Evolutionary conservation across 1,140 invertebrate genomes (phyloP).

Genomic region (Stratiolaelaps scimitus): DNA sequence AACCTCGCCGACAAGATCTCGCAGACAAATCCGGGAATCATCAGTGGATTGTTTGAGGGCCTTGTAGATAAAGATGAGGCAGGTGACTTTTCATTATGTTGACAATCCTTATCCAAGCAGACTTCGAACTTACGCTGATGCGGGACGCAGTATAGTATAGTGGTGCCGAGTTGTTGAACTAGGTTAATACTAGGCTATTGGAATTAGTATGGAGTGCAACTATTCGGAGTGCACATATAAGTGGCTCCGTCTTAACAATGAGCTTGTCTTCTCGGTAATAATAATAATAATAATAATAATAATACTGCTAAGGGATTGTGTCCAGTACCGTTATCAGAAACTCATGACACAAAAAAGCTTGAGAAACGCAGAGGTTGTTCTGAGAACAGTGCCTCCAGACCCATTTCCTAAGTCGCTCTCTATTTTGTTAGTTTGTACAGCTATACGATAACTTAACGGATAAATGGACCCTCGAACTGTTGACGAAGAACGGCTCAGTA

Average conservation of each 20-base stretch:
- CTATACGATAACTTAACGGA: not conserved
- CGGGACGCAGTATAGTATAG: not conserved
- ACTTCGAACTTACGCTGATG: not conserved
- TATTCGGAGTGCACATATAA: too few species aligned
- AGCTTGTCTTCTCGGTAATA: too few species aligned
- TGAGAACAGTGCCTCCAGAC: too few species aligned
- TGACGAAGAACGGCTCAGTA: conserved; percentile 12
- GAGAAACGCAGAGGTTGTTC: too few species aligned
- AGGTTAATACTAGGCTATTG: too few species aligned
- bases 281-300: too few species aligned
- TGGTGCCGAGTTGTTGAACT: not conserved
- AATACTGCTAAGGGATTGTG: too few species aligned
- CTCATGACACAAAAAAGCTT: too few species aligned
- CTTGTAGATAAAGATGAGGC: conserved; percentile 18
- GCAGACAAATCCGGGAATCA: conserved; percentile 1
- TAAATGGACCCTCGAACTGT: conserved; percentile 13
- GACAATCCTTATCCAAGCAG: not conserved
- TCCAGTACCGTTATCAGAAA: too few species aligned
- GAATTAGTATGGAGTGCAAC: too few species aligned
- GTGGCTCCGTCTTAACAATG: too few species aligned
- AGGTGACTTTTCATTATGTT: not conserved
- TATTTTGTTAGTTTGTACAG: conserved; percentile 3
- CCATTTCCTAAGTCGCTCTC: too few species aligned
- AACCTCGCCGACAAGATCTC: conserved; percentile 11
- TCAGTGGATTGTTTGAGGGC: conserved; percentile 9